Conservation (phyloP, 2,113 vertebrate genomes). For the Amphiprion ocellaris region DNA sequence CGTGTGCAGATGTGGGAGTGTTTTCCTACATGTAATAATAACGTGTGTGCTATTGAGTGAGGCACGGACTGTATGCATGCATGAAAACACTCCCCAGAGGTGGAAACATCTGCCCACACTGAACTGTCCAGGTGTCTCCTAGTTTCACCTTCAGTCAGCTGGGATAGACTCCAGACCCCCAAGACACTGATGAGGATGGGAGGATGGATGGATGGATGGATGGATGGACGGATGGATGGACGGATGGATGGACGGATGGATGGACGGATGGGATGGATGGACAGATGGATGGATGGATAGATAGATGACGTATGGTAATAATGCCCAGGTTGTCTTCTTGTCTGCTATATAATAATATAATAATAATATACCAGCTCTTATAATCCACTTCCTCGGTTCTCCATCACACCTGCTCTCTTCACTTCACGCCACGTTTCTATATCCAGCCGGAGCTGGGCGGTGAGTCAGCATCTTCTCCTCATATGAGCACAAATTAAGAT, state of each 20-base stretch:
- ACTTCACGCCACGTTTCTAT: slow-evolving; percentile 17
- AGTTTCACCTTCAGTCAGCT: no score
- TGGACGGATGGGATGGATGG: no score
- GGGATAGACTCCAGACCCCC: no score
- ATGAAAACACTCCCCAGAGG: neutral
- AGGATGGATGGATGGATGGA: no score
- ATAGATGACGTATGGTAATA: neutral
- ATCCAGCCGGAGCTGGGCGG: slow-evolving; percentile 5
- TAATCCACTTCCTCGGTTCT: neutral
- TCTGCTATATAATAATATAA: no score
- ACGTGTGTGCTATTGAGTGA: neutral
- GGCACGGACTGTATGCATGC: neutral
- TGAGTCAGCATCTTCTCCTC: neutral
- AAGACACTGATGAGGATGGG: no score
- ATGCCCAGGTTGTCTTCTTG: neutral
- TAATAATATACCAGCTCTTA: neutral
- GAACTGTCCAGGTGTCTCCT: no score
- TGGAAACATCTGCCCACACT: slow-evolving; percentile 14
- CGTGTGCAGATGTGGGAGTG: neutral
- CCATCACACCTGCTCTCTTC: slow-evolving; percentile 7
- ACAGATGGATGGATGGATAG: no score
- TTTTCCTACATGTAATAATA: neutral
- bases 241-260: no score
- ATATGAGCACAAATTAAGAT: neutral
- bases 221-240: no score